Evolutionary conservation across 2,113 vertebrate species (phyloP).

Genomic region (Phocoena sinus): DNA sequence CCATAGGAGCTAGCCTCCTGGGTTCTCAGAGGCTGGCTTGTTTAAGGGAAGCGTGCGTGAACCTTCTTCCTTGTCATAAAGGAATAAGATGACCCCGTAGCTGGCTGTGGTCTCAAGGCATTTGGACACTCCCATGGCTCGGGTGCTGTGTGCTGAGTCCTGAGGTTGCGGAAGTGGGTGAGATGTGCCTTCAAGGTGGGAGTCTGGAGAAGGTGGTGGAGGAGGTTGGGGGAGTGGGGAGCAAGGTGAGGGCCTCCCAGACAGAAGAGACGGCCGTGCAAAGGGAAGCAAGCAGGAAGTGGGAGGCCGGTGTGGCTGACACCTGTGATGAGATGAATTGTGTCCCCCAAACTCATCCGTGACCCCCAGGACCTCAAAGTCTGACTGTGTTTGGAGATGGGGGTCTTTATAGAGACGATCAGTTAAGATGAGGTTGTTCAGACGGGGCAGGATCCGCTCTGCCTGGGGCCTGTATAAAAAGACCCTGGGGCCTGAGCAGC

Average conservation of each 20-base stretch:
- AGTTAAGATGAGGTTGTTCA: accelerated
- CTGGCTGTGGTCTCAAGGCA: accelerated
- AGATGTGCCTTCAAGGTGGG: background rate
- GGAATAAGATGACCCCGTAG: background rate
- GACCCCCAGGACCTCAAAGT: background rate
- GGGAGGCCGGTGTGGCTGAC: accelerated
- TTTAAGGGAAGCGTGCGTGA: accelerated
- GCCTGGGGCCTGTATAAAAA: background rate
- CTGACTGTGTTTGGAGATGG: accelerated
- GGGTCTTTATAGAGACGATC: background rate
- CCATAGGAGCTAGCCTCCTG: accelerated
- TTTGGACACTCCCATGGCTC: background rate
- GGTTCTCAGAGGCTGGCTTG: background rate
- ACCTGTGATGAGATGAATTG: accelerated
- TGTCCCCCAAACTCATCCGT: too few species aligned
- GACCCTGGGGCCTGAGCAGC: too few species aligned
- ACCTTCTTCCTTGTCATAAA: accelerated
- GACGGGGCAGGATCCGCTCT: background rate
- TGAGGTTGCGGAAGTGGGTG: background rate
- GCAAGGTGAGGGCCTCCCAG: too few species aligned
- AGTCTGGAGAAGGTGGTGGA: accelerated
- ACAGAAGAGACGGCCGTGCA: background rate
- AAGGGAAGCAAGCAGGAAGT: accelerated
- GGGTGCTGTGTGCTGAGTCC: background rate
- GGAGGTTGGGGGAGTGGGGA: too few species aligned